Evolutionary conservation across 2,888 invertebrate genomes (phyloP).

Genomic region (Listrodromus nycthemerus): DNA sequence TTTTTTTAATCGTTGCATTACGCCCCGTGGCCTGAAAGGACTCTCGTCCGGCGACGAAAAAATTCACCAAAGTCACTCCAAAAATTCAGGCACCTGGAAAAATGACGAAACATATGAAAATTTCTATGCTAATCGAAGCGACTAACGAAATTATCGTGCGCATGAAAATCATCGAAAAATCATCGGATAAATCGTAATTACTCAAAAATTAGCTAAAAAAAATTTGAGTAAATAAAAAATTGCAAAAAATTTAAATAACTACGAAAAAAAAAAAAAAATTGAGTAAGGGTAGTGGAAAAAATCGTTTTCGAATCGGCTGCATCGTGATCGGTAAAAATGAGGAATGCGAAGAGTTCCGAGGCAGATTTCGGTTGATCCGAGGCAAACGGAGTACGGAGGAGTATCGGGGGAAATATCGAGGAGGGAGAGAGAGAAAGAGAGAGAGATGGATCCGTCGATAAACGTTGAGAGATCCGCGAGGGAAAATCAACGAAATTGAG

Average conservation of each 20-base stretch:
- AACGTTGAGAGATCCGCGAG: not conserved
- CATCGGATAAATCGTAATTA: too few species aligned
- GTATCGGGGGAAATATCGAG: not conserved
- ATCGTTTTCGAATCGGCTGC: not conserved
- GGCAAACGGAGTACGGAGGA: not conserved
- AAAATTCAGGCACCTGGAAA: too few species aligned
- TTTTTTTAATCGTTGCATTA: not conserved
- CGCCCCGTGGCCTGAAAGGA: too few species aligned
- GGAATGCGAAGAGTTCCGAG: not conserved
- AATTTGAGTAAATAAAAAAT: too few species aligned
- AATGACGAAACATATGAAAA: too few species aligned
- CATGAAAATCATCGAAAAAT: too few species aligned
- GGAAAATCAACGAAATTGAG: conserved; percentile 16
- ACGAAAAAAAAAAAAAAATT: too few species aligned
- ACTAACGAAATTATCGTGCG: too few species aligned
- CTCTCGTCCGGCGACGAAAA: not conserved
- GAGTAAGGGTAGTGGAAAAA: not conserved
- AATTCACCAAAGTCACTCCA: too few species aligned
- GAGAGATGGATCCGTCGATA: conserved; percentile 7
- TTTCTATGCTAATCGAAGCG: too few species aligned
- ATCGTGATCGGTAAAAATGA: not conserved
- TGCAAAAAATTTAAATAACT: too few species aligned
- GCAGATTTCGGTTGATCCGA: not conserved
- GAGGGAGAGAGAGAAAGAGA: not conserved
- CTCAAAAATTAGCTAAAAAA: too few species aligned